These are phyloP conservation scores for Phoebastria nigripes DNA, from an alignment of 2,797 vertebrate species.

Conservation along the genomic window DNA sequence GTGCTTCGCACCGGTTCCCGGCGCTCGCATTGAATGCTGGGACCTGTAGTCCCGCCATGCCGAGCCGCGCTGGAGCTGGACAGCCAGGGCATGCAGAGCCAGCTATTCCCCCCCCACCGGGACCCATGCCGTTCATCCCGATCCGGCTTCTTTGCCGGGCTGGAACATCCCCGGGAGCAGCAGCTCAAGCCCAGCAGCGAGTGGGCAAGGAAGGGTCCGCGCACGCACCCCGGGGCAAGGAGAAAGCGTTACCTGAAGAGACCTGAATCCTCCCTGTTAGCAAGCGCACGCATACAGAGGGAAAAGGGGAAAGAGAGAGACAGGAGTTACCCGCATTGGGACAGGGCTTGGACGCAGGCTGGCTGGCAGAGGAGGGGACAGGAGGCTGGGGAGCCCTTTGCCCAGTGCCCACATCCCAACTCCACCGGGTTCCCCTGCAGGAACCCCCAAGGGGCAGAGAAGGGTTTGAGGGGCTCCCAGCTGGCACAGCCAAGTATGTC, in stretches of 20 bases:
- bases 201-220: background rate
- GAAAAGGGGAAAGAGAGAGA: slow-evolving; percentile 76
- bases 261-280: slow-evolving; percentile 98
- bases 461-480: background rate
- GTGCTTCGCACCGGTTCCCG: background rate
- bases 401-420: background rate
- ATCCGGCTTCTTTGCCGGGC: background rate
- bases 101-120: background rate
- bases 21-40: background rate
- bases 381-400: background rate
- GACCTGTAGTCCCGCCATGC: background rate
- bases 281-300: slow-evolving; percentile 80
- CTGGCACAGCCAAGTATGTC: background rate
- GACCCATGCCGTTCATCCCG: accelerated
- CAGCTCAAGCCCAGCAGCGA: background rate
- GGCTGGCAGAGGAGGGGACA: background rate
- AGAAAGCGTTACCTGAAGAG: slow-evolving; percentile 89
- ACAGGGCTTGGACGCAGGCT: background rate
- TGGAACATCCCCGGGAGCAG: background rate
- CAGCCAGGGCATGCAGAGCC: background rate
- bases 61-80: accelerated
- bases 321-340: slow-evolving; percentile 68
- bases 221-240: background rate
- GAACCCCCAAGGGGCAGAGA: background rate
- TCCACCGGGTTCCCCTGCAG: background rate